A percentile compares a stretch with the other conserved stretches of the same genome.
Conservation (phyloP, 1,140 invertebrate genomes). For the Bombus cullumanus region DNA sequence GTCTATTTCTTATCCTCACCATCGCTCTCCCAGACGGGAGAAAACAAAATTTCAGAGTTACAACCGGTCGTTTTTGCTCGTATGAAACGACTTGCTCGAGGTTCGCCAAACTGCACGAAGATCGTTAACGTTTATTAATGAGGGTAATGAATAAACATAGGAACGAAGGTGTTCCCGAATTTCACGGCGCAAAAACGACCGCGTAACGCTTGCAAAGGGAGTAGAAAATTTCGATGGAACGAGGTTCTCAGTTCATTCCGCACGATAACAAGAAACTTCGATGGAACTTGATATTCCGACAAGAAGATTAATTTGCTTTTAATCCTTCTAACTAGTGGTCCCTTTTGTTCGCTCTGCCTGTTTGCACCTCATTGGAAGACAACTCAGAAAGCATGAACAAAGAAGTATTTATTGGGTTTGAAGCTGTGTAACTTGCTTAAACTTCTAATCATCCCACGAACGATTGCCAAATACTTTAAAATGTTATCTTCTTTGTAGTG, state of each 20-base stretch:
- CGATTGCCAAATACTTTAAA: neutral
- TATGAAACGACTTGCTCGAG: neutral
- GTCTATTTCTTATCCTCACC: neutral
- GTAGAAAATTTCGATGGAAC: neutral
- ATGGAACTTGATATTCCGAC: neutral
- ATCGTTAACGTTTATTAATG: slow-evolving; percentile 27
- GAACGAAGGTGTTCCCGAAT: neutral
- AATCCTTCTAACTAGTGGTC: neutral
- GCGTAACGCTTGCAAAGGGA: too few relatives aligned
- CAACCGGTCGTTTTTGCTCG: neutral
- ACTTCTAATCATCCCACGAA: neutral
- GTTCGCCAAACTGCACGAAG: too few relatives aligned
- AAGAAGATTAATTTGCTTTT: slow-evolving; percentile 34
- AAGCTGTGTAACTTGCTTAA: neutral
- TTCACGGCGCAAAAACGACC: neutral
- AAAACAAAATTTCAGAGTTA: neutral
- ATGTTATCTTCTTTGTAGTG: neutral
- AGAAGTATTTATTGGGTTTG: neutral
- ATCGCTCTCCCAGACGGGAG: neutral
- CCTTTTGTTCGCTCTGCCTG: neutral
- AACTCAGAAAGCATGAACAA: neutral
- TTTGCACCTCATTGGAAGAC: neutral
- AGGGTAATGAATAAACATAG: slow-evolving; percentile 25
- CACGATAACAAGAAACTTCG: slow-evolving; percentile 3
- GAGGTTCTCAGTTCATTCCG: too few relatives aligned